Evolutionary conservation across 2,888 invertebrate species (phyloP), one percentile per base, ranked within the genome.

Genomic region (Schizotus pectinicornis): DNA sequence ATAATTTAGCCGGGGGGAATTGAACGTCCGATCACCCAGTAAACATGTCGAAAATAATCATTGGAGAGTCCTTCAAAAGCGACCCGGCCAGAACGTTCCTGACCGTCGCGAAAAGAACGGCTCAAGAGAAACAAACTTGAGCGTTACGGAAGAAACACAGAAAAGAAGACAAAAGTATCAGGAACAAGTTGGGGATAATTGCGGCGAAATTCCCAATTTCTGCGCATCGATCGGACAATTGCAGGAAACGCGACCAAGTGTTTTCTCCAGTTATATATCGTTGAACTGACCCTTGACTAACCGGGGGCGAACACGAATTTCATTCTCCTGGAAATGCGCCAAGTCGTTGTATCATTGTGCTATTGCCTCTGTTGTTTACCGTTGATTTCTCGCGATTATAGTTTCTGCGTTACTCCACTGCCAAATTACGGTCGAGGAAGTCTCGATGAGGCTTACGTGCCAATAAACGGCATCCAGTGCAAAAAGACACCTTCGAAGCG

Each of bases 211-310:
- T 39, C 47, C 39, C 47, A 47, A 47, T 54, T 56, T 53, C 51
- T 56, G 36, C 43, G 43, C 45, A 48, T 36, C 22, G 22, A 58
- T 39, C 43, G 51, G 48, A 55, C 50, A 58, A 61, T 51, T 53
- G 51, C 55, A 45, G 51, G 48, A 51, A 55, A 58, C 55, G 50
- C 55, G 45, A 51, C 43, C 43, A 22, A 42, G 47, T 54, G 56
- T 62, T 62, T 55, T 49, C n/a, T n/a, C 14, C 45, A 53, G 57
- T 57, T 53, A 59, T 59, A 59, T 59, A 59, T 61, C 37, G 48
- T 41, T 57, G 45, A 58, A 58, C 48, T 59, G 59, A 59, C 59
- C 59, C 59, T 57, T 48, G 52, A 57, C 61, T 57, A 61, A 60
- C 39, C 39, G 52, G 51, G 52, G 51, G 57, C 47, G 49, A 56